Conservation (phyloP, 2,113 vertebrate genomes). For the Myotis yumanensis region DNA sequence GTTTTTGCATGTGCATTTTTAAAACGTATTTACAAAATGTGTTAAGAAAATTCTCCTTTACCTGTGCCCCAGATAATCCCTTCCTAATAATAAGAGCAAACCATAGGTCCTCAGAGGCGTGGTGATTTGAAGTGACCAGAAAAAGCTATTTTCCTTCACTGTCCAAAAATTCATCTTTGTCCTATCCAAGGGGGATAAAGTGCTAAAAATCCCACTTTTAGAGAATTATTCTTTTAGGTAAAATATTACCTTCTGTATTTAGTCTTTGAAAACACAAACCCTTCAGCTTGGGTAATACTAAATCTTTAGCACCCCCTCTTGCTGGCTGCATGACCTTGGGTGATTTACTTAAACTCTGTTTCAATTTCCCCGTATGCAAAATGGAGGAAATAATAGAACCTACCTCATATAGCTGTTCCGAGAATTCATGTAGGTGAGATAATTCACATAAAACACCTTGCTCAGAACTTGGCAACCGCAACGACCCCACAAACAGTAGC, state of each 20-base stretch:
- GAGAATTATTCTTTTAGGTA: neutral
- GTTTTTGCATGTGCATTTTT: conserved; percentile 24
- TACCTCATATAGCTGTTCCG: neutral
- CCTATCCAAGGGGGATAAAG: neutral
- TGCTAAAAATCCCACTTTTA: neutral
- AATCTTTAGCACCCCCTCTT: neutral
- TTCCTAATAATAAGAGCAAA: neutral
- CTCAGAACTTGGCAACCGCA: neutral
- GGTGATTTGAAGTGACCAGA: neutral
- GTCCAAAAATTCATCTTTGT: neutral
- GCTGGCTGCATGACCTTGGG: neutral
- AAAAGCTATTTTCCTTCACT: neutral
- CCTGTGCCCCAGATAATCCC: neutral
- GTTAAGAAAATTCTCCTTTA: conserved; percentile 2
- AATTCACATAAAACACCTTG: neutral
- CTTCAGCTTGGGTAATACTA: neutral
- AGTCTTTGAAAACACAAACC: neutral
- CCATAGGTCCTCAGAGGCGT: neutral
- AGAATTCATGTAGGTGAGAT: neutral
- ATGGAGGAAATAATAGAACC: neutral
- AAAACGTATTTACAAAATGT: conserved; percentile 34
- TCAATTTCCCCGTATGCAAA: neutral
- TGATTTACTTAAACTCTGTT: neutral
- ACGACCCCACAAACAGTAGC: neutral
- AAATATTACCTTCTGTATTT: neutral